Evolutionary conservation across 2,797 vertebrate genomes (phyloP).

Genomic region (Bradypodion pumilum): DNA sequence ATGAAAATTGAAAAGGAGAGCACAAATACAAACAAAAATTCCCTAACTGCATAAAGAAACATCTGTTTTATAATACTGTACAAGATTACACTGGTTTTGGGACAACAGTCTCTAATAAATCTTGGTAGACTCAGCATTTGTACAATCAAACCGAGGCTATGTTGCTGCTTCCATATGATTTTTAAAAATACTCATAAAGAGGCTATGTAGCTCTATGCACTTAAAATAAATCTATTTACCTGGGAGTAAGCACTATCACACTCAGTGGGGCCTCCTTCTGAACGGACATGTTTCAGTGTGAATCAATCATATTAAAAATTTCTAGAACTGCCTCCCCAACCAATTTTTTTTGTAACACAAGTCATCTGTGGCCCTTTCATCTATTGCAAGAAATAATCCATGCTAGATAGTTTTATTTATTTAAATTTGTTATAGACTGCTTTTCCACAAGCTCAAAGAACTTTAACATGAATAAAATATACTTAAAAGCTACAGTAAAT

Average conservation of each 20-base stretch:
- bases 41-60: neutral
- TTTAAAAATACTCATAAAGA: neutral
- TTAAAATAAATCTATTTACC: neutral
- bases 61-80: slow-evolving; percentile 35
- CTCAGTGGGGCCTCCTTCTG: neutral
- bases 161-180: slow-evolving; percentile 25
- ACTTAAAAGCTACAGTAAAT: neutral
- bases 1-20: slow-evolving; percentile 45
- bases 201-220: neutral
- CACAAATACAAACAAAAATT: slow-evolving; percentile 38
- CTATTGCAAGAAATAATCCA: slow-evolving; percentile 46
- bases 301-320: neutral
- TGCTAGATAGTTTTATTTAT: slow-evolving; percentile 32
- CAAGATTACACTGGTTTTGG: slow-evolving; percentile 5
- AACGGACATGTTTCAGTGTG: neutral
- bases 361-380: slow-evolving; percentile 3
- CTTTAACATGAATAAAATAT: neutral
- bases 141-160: slow-evolving; percentile 54
- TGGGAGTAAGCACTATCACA: neutral
- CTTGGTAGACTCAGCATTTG: slow-evolving; percentile 50
- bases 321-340: neutral
- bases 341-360: neutral
- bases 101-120: slow-evolving; percentile 53
- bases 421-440: neutral
- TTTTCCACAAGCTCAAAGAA: neutral